Evolutionary conservation across 2,888 invertebrate genomes (phyloP).

Genomic region (Slavum lentiscoides): DNA sequence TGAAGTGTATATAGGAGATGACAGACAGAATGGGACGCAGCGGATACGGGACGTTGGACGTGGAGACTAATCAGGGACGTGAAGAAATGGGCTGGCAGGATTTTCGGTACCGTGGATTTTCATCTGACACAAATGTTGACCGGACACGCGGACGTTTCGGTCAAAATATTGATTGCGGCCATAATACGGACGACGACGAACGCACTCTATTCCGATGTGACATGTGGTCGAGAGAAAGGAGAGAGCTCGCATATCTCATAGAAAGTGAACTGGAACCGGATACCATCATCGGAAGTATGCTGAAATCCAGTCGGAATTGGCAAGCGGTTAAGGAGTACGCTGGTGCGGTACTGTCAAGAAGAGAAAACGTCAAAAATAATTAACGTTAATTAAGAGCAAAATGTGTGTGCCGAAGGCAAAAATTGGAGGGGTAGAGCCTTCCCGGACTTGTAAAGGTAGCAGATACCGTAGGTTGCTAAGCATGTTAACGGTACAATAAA

Average conservation of each 20-base stretch:
- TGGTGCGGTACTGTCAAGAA: too few species aligned
- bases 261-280: not conserved
- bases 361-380: too few species aligned
- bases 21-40: not conserved
- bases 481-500: too few species aligned
- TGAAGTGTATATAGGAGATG: not conserved
- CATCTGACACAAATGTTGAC: not conserved
- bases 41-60: not conserved
- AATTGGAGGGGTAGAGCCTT: too few species aligned
- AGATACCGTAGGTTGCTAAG: too few species aligned
- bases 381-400: too few species aligned
- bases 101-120: not conserved
- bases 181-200: not conserved
- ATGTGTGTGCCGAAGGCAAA: too few species aligned
- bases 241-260: not conserved
- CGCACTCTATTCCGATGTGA: not conserved
- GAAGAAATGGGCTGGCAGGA: not conserved
- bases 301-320: too few species aligned
- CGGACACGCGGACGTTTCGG: not conserved
- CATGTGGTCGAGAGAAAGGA: too few species aligned
- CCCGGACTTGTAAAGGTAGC: too few species aligned
- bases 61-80: not conserved
- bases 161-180: not conserved
- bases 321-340: too few species aligned
- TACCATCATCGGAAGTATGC: too few species aligned